Base-by-base conservation (phyloP, 2,113 vertebrate species). In the Mormoops blainvillei region DNA sequence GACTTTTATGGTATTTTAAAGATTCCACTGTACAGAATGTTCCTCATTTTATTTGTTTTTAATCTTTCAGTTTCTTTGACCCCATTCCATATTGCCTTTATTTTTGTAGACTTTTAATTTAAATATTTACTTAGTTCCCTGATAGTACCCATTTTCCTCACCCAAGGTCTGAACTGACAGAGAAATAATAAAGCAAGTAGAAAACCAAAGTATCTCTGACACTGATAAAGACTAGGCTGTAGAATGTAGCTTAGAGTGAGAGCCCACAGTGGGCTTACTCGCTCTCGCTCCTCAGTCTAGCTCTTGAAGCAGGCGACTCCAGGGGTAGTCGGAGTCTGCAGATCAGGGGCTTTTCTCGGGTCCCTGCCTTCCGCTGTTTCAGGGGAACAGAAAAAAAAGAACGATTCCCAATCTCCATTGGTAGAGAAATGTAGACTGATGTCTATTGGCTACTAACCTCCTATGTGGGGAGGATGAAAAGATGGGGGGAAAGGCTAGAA, bases 41-140 rank as follows among this genome's bases (percentile, higher is more conserved):
- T 83, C 19, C 63, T 65, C 38, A 43, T 89, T 78, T 97, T 78
- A 63, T 71, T 73, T 36, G 7, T 61, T 87, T 93, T 97, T 74
- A 52, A 48, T 86, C 28, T 78, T 94, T 70, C 33, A 4, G 16
- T 65, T 92, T 71, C 33, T 31, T 82, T 73, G 16, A 68, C 36
- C 41, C 20, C 16, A 28, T 67, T 50, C 45, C 20, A 71, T 65
- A 84, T 45, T 92, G 67, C 41, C 41, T 85, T 87, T 74, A 50
- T 94, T 84, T 92, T 78, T 56, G n/a, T 61, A 61, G 26, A 48
- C 63, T 87, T 87, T 87, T 87, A 65, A 77, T 84, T 77, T 87
- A 78, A 96, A 54, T 76, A 80, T 14, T 84, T 74, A 94, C 45
- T 31, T 24, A 90, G 28, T 24, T 87, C 45, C 94, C 93, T 54